Evolutionary conservation across 1,140 invertebrate species (phyloP), one percentile per base, ranked within the genome.

Genomic region (Vanessa tameamea): DNA sequence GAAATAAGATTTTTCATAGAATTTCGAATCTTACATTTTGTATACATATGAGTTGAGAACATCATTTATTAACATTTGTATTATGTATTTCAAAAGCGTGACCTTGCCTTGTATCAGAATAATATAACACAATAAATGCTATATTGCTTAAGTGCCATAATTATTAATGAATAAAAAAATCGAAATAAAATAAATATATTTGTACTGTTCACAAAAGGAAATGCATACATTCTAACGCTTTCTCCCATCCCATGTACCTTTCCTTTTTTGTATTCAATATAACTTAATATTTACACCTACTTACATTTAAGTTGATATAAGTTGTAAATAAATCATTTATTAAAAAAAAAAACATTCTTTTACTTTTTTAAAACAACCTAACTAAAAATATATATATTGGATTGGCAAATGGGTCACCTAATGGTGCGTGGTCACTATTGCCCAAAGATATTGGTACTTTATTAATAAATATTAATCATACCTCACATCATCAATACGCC

Each of bases 241-340:
- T 53, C n/a, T n/a, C n/a, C 50, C 20, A 53, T 53, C 50, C 23
- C 20, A 23, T 5, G 20, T 57, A 57, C 20, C 20, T 57, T 57
- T 57, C 53, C 16, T 57, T 57, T 57, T 57, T 53, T 70, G 59
- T 69, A 70, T 63, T 70, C 48, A 9, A 64, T 71, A 64, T 71
- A 53, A 69, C 47, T 7, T 59, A 64, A 71, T 11, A 53, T 55
- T 72, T 65, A 70, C 57, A 70, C 51, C 23, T 72, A 66, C 71
- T 66, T 73, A 63, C 65, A 65, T 67, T 31, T 50, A 59, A 53
- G 57, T 67, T 50, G 55, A 48, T 63, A 23, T 73, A 73, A 66
- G 71, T 67, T 73, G 71, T 73, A 73, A 73, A 73, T 73, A 73
- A 67, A 73, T 23, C 23, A 48, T 73, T 67, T 67, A 59, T 59